Percentiles rank a stretch among this genome's conserved stretches.
Conservation (phyloP, 2,113 vertebrate genomes). For the Nothoprocta perdicaria region DNA sequence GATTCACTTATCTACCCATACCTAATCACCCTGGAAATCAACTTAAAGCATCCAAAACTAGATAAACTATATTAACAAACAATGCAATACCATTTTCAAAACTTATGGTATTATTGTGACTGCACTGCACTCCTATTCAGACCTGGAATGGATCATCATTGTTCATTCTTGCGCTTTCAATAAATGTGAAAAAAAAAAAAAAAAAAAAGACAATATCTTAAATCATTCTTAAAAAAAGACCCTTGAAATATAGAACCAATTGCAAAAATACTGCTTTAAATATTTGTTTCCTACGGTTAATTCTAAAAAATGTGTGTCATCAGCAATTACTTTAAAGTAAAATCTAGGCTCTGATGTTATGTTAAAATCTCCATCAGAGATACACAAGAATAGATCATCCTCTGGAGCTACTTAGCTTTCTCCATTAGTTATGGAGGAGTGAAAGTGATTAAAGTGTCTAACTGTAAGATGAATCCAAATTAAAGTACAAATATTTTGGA, state of each 20-base stretch:
- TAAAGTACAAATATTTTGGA: neutral
- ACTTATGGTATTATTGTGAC: neutral
- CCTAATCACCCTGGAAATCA: neutral
- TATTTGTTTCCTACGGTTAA: neutral
- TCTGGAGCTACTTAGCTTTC: neutral
- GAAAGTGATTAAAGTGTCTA: neutral
- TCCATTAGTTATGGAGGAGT: neutral
- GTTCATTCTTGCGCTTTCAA: neutral
- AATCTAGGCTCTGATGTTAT: neutral
- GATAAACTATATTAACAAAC: neutral
- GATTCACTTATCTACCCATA: neutral
- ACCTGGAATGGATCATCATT: neutral
- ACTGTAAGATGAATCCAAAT: neutral
- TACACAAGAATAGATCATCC: neutral
- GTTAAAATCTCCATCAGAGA: rapidly evolving
- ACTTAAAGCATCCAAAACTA: too few relatives aligned
- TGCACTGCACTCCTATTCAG: neutral
- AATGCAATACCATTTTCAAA: neutral
- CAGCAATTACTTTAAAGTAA: neutral
- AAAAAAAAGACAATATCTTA: neutral
- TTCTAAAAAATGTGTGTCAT: neutral
- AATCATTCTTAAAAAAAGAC: neutral
- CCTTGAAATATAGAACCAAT: neutral
- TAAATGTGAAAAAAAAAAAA: neutral
- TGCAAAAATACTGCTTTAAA: neutral